phyloP scores from a whole-genome alignment of 2,888 invertebrate species.

The Cephus sareptanus region DNA sequence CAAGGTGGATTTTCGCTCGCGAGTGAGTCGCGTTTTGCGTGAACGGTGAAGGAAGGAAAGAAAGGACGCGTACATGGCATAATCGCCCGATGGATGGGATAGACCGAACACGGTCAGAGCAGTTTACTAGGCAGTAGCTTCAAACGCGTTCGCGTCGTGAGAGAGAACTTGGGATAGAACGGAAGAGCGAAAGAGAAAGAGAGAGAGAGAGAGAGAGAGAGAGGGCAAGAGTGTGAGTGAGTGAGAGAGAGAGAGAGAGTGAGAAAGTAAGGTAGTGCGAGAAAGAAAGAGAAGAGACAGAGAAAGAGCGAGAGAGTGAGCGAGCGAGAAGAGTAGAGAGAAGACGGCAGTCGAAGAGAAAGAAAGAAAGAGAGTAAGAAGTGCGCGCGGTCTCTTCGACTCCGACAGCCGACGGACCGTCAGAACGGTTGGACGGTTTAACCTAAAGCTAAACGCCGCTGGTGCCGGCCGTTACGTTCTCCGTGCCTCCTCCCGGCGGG shows the following conservation, averaged over 20 bases:
- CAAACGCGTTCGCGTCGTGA: constrained; percentile 27
- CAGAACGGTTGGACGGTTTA: constrained; percentile 23
- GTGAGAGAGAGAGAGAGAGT: constrained; percentile 11
- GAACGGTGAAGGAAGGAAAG: constrained; percentile 63
- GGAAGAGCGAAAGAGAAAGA: constrained; percentile 18
- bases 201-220: constrained; percentile 8
- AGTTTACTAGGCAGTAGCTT: constrained; percentile 28
- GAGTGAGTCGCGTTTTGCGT: constrained; percentile 55
- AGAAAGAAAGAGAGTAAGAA: constrained; percentile 11
- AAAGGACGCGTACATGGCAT: constrained; percentile 23
- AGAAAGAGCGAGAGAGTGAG: no score
- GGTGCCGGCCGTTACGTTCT: constrained; percentile 69
- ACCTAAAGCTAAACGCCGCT: constrained; percentile 32
- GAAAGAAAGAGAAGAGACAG: constrained; percentile 10
- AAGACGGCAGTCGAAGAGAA: constrained; percentile 14
- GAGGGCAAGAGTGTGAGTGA: constrained; percentile 16
- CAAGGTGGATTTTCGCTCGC: constrained; percentile 53
- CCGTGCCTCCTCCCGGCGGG: constrained; percentile 71
- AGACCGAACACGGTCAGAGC: constrained; percentile 27
- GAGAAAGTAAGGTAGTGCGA: constrained; percentile 2
- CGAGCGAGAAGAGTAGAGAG: constrained; percentile 14
- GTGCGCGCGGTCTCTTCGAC: constrained; percentile 8
- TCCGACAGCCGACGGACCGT: constrained; percentile 8
- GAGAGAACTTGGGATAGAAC: constrained; percentile 18
- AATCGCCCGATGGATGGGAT: constrained; percentile 28